Conservation (phyloP, 2,797 vertebrate species). For the Sebastes iracundus region DNA sequence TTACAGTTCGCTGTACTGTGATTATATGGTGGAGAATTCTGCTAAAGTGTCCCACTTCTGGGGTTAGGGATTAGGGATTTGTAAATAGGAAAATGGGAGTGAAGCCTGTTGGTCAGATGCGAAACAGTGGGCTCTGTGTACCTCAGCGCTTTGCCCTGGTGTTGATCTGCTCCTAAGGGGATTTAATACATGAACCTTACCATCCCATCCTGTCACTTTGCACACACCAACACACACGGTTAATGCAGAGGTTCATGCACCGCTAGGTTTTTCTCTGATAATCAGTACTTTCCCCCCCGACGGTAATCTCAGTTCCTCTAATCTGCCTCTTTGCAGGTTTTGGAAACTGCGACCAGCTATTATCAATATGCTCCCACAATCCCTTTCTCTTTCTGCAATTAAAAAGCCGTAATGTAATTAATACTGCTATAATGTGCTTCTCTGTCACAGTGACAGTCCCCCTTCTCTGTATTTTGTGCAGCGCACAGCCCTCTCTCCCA, state of each 20-base stretch:
- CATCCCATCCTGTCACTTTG: slow-evolving; percentile 14
- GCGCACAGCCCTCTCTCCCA: slow-evolving; percentile 3
- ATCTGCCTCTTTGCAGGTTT: slow-evolving; percentile 44
- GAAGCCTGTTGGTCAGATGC: slow-evolving; percentile 41
- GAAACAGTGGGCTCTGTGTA: slow-evolving; percentile 21
- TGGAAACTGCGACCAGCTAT: slow-evolving; percentile 15
- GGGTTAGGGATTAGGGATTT: slow-evolving; percentile 67
- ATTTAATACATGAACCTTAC: slow-evolving; percentile 34
- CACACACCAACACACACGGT: background rate
- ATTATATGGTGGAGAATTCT: slow-evolving; percentile 52
- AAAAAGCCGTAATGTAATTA: slow-evolving; percentile 53
- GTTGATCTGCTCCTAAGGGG: slow-evolving; percentile 45
- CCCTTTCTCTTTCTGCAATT: slow-evolving; percentile 22
- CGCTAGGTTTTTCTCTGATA: slow-evolving; percentile 1
- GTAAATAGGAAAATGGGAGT: slow-evolving; percentile 58
- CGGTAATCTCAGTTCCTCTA: slow-evolving; percentile 42
- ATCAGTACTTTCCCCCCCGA: background rate
- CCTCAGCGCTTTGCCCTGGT: slow-evolving; percentile 25
- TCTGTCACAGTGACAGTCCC: slow-evolving; percentile 18
- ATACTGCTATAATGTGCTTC: slow-evolving; percentile 49
- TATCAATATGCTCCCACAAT: slow-evolving; percentile 28
- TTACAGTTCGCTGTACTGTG: slow-evolving; percentile 51
- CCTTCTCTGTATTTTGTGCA: background rate
- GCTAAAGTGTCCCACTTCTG: slow-evolving; percentile 64
- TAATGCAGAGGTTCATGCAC: slow-evolving; percentile 10